These are phyloP conservation scores for Centruroides vittatus DNA, from an alignment of 1,140 invertebrate species.

Conservation along the genomic window DNA sequence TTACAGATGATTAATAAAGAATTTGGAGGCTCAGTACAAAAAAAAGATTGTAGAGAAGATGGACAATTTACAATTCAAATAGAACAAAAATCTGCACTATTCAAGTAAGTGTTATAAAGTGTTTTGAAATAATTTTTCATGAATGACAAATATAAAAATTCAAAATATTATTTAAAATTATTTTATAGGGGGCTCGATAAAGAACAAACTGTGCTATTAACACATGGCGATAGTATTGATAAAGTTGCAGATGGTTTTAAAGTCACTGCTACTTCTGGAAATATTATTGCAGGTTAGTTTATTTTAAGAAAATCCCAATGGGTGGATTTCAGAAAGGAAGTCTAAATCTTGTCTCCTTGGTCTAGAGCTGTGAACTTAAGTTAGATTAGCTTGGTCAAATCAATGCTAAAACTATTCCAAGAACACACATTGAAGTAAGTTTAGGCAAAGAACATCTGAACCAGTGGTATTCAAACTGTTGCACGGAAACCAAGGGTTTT, in stretches of 20 bases:
- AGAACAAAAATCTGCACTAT: conserved; percentile 73
- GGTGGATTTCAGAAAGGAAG: too few relatives aligned
- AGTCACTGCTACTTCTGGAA: conserved; percentile 64
- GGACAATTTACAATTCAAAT: conserved; percentile 84
- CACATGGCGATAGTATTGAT: conserved; percentile 92
- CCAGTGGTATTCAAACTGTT: too few relatives aligned
- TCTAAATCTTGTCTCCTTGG: too few relatives aligned
- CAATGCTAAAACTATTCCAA: too few relatives aligned
- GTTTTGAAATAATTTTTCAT: too few relatives aligned
- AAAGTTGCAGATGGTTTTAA: conserved; percentile 74
- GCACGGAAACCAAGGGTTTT: too few relatives aligned
- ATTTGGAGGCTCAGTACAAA: conserved; percentile 81
- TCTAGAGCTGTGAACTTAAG: too few relatives aligned
- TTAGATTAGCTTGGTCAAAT: too few relatives aligned
- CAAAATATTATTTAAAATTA: background rate
- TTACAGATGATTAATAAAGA: conserved; percentile 91
- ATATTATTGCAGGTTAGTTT: conserved; percentile 48
- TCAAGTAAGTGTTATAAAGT: conserved; percentile 56
- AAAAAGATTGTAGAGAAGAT: conserved; percentile 82
- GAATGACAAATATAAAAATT: too few relatives aligned
- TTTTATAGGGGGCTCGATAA: conserved; percentile 61
- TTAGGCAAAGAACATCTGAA: too few relatives aligned
- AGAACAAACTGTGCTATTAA: conserved; percentile 78
- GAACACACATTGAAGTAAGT: too few relatives aligned
- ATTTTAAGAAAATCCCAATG: too few relatives aligned